Evolutionary conservation across 2,888 invertebrate genomes (phyloP).

Genomic region (Agapetus fuscipes): DNA sequence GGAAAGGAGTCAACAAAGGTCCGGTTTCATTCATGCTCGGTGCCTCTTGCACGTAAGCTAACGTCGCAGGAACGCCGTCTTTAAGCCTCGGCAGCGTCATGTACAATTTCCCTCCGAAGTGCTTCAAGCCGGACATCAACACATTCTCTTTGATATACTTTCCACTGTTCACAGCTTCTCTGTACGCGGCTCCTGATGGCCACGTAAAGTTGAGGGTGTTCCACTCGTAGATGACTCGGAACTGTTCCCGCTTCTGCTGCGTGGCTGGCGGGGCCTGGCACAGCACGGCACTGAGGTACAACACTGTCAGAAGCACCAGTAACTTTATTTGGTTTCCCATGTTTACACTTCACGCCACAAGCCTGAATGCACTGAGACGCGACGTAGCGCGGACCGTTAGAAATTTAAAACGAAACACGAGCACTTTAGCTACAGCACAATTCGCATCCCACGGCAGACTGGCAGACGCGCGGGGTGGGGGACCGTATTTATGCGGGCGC

Average conservation of each 20-base stretch:
- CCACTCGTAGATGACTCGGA: conserved; percentile 66
- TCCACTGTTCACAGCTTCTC: conserved; percentile 44
- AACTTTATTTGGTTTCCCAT: conserved; percentile 20
- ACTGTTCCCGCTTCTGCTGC: conserved; percentile 39
- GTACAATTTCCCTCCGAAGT: conserved; percentile 56
- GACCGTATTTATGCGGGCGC: too few relatives aligned
- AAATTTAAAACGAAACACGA: background rate
- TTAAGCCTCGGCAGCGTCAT: conserved; percentile 61
- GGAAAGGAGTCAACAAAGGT: conserved; percentile 56
- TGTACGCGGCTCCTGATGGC: conserved; percentile 46
- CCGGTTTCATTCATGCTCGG: conserved; percentile 37
- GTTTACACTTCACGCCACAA: conserved; percentile 1
- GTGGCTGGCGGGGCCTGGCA: conserved; percentile 7
- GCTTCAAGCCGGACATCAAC: conserved; percentile 57
- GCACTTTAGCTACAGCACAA: background rate
- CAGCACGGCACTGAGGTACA: conserved; percentile 34
- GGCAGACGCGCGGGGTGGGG: too few relatives aligned
- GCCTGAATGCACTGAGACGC: too few relatives aligned
- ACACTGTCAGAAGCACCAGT: background rate
- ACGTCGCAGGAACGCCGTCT: conserved; percentile 60
- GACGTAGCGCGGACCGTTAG: too few relatives aligned
- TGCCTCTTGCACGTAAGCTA: conserved; percentile 45
- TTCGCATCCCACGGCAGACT: too few relatives aligned
- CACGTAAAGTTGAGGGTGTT: conserved; percentile 59
- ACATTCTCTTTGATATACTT: conserved; percentile 58